Conservation (phyloP, 35 echinoderm and acorn worm genomes). For the Chiridota heheva region DNA sequence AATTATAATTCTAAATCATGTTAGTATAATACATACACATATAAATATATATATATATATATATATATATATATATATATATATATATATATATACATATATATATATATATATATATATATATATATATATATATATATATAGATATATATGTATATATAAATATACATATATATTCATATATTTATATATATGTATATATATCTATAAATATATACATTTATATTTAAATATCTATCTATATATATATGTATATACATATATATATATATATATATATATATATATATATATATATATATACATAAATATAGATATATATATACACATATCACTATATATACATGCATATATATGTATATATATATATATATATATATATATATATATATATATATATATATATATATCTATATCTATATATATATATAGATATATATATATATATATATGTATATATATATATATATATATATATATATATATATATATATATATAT, state of each 20-base stretch:
- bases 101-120: neutral
- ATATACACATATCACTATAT: too few species aligned
- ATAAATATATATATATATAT: too few species aligned
- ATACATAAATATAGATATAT: too few species aligned
- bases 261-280: constrained; percentile 6
- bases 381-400: constrained; percentile 5
- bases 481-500: constrained; percentile 15
- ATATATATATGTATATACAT: too few species aligned
- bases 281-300: neutral
- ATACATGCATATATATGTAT: constrained; percentile 5
- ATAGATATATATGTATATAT: too few species aligned
- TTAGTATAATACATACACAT: too few species aligned
- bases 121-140: neutral
- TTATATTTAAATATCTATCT: neutral
- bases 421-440: too few species aligned
- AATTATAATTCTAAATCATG: too few species aligned
- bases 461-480: constrained; percentile 18
- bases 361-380: constrained; percentile 14
- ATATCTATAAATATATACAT: too few species aligned
- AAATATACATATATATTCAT: constrained; percentile 1
- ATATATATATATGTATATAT: constrained; percentile 8
- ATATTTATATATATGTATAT: too few species aligned
- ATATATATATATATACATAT: neutral
- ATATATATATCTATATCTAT: too few species aligned
- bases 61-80: neutral